Conservation (phyloP, 2,113 vertebrate species). For the Chloropsis hardwickii region DNA sequence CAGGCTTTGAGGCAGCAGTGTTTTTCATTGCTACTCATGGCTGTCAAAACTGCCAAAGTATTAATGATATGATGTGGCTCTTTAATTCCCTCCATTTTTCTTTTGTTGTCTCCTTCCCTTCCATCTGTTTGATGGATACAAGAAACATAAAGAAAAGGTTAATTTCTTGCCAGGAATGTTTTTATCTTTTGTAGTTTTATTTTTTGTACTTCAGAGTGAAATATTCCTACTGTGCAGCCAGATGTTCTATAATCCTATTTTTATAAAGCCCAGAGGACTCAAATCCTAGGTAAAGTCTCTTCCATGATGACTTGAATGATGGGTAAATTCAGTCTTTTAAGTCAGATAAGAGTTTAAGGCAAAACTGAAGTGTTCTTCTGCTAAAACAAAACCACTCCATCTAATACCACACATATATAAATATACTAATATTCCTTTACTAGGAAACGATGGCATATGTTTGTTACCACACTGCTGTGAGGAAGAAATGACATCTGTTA, state of each 20-base stretch:
- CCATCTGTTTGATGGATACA: constrained; percentile 63
- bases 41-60: constrained; percentile 41
- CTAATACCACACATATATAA: background rate
- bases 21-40: constrained; percentile 30
- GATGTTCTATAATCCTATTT: constrained; percentile 74
- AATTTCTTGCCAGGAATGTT: constrained; percentile 68
- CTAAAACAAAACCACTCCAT: background rate
- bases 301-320: constrained; percentile 39
- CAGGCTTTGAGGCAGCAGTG: background rate
- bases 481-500: constrained; percentile 8
- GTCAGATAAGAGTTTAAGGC: background rate
- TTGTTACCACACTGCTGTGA: background rate
- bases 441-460: background rate
- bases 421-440: background rate
- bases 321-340: background rate
- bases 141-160: constrained; percentile 69
- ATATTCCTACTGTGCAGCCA: constrained; percentile 71
- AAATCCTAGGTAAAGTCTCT: constrained; percentile 40
- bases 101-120: constrained; percentile 57
- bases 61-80: constrained; percentile 56
- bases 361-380: background rate
- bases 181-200: constrained; percentile 72
- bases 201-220: constrained; percentile 71
- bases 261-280: constrained; percentile 60
- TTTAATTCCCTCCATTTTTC: constrained; percentile 63